A percentile compares a stretch with the other conserved stretches of the same genome.
Evolutionary conservation across 2,888 invertebrate genomes (phyloP).

Genomic region (Drosophila prolongata): DNA sequence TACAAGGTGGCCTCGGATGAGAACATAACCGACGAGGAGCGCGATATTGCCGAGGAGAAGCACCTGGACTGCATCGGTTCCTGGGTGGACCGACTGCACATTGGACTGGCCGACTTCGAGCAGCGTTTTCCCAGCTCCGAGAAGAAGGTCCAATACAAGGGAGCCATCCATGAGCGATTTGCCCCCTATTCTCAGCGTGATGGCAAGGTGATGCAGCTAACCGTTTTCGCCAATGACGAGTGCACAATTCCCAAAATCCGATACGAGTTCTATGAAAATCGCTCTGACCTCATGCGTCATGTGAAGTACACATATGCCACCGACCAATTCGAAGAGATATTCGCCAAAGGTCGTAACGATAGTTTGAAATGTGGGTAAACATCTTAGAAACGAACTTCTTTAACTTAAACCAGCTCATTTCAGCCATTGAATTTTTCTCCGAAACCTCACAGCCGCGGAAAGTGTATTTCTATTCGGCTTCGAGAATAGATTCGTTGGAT

Average conservation of each 20-base stretch:
- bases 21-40: constrained; percentile 84
- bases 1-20: constrained; percentile 84
- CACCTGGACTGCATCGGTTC: constrained; percentile 91
- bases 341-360: constrained; percentile 88
- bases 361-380: constrained; percentile 86
- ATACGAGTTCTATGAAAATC: constrained; percentile 88
- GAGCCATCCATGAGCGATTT: constrained; percentile 90
- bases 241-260: constrained; percentile 82
- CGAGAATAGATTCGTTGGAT: constrained; percentile 89
- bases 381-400: not conserved
- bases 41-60: constrained; percentile 86
- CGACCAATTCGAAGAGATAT: constrained; percentile 87
- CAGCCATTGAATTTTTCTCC: constrained; percentile 73
- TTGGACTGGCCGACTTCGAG: constrained; percentile 87
- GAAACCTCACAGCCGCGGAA: constrained; percentile 73
- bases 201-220: constrained; percentile 85
- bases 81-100: constrained; percentile 89
- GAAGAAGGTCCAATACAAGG: constrained; percentile 89
- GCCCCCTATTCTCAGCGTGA: constrained; percentile 90
- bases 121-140: constrained; percentile 90
- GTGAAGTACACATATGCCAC: constrained; percentile 86
- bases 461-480: constrained; percentile 83
- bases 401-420: constrained; percentile 5
- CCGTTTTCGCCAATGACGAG: constrained; percentile 70
- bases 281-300: constrained; percentile 87